phyloP scores from a whole-genome alignment of 1,140 invertebrate genomes.

The Diabrotica undecimpunctata region DNA sequence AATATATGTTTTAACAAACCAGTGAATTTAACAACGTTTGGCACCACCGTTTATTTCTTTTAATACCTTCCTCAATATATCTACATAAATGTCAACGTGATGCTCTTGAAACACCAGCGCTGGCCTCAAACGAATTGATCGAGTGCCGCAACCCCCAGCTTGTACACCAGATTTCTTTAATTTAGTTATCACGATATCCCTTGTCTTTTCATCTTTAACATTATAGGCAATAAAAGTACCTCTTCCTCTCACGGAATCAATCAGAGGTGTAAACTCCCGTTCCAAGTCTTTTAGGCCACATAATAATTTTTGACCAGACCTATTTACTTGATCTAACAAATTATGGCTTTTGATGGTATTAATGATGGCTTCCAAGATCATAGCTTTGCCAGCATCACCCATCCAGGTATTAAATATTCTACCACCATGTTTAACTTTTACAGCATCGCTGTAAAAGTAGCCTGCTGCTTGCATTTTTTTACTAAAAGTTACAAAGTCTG shows the following conservation, averaged over 20 bases:
- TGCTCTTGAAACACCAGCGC: constrained; percentile 83
- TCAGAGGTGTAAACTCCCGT: constrained; percentile 67
- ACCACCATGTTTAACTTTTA: constrained; percentile 67
- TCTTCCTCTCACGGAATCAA: constrained; percentile 80
- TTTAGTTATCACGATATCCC: constrained; percentile 76
- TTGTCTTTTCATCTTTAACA: constrained; percentile 57
- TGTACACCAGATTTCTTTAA: constrained; percentile 80
- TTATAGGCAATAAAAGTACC: constrained; percentile 92
- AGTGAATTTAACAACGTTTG: not conserved
- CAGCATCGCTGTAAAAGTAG: constrained; percentile 79
- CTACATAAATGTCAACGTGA: constrained; percentile 90
- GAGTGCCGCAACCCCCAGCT: constrained; percentile 81
- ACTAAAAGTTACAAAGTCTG: constrained; percentile 95
- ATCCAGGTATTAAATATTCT: constrained; percentile 99
- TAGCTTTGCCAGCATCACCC: constrained; percentile 93
- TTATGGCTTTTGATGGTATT: constrained; percentile 82
- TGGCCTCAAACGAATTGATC: constrained; percentile 82
- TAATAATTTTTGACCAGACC: constrained; percentile 73
- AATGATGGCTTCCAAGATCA: constrained; percentile 82
- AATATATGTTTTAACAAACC: too few relatives aligned
- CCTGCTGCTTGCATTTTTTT: constrained; percentile 98
- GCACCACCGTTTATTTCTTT: constrained; percentile 52
- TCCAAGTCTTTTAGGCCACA: constrained; percentile 67
- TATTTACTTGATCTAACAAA: constrained; percentile 70
- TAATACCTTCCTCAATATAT: constrained; percentile 73